phyloP scores from a whole-genome alignment of 2,888 invertebrate genomes.

The Phyto melanocephala region DNA sequence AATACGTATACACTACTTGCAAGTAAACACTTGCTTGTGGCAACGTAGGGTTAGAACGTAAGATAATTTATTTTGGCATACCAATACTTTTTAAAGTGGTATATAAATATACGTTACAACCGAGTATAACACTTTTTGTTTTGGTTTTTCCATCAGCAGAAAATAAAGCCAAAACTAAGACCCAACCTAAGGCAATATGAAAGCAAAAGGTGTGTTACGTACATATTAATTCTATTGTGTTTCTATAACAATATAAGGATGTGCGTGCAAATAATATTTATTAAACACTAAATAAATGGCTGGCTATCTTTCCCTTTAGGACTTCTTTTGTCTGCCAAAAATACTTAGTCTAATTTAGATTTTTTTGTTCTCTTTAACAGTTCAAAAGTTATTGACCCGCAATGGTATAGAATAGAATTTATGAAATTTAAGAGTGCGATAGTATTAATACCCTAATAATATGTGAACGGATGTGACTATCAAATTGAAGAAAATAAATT shows the following conservation, averaged over 20 bases:
- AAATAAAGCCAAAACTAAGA: conserved; percentile 39
- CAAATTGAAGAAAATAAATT: background rate
- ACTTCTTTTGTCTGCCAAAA: background rate
- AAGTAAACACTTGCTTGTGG: no score
- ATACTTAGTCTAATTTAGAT: conserved; percentile 12
- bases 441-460: no score
- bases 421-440: no score
- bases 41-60: no score
- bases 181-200: conserved; percentile 17
- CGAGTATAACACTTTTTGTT: no score
- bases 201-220: background rate
- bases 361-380: conserved; percentile 13
- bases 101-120: no score
- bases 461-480: background rate
- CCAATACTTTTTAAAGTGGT: no score
- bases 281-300: conserved; percentile 32
- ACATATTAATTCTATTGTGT: no score
- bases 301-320: no score
- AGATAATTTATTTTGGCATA: no score
- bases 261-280: conserved; percentile 26
- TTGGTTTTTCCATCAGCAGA: background rate
- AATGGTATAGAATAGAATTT: background rate
- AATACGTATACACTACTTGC: no score
- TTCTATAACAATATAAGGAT: background rate
- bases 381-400: conserved; percentile 8